phyloP scores from a whole-genome alignment of 2,888 invertebrate species.

The Tethea ocularis region DNA sequence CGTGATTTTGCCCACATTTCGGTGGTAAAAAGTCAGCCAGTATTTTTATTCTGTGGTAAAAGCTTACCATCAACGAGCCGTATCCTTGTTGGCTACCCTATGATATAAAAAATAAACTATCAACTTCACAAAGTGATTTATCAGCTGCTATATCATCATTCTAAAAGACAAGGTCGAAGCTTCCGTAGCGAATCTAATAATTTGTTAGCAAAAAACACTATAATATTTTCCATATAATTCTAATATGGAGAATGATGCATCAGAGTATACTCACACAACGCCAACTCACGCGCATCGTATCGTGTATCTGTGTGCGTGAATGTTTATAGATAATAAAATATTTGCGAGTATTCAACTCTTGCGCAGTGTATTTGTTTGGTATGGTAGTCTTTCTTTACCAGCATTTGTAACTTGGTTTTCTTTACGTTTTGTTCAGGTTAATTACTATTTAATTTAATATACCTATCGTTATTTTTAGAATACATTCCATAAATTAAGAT shows the following conservation, averaged over 20 bases:
- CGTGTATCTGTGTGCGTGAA: conserved; percentile 41
- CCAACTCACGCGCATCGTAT: conserved; percentile 26
- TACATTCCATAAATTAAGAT: too few relatives aligned
- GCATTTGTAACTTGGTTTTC: conserved; percentile 34
- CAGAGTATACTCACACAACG: conserved; percentile 39
- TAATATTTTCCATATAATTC: neutral
- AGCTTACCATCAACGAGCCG: too few relatives aligned
- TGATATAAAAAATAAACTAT: too few relatives aligned
- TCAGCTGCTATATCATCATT: too few relatives aligned
- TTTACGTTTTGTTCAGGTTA: neutral
- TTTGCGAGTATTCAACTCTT: conserved; percentile 75
- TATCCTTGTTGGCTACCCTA: too few relatives aligned
- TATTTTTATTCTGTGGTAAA: too few relatives aligned
- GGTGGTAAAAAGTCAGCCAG: too few relatives aligned
- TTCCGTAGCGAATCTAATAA: neutral
- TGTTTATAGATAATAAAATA: conserved; percentile 77
- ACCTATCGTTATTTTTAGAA: too few relatives aligned
- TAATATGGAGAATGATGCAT: conserved; percentile 25
- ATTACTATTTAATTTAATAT: too few relatives aligned
- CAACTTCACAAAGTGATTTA: too few relatives aligned
- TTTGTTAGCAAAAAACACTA: neutral
- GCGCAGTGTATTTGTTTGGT: conserved; percentile 70
- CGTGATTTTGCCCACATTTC: too few relatives aligned
- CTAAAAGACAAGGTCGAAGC: neutral
- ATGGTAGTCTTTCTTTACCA: conserved; percentile 55